Conservation (phyloP, 2,797 vertebrate genomes). For the Epinephelus awoara region DNA sequence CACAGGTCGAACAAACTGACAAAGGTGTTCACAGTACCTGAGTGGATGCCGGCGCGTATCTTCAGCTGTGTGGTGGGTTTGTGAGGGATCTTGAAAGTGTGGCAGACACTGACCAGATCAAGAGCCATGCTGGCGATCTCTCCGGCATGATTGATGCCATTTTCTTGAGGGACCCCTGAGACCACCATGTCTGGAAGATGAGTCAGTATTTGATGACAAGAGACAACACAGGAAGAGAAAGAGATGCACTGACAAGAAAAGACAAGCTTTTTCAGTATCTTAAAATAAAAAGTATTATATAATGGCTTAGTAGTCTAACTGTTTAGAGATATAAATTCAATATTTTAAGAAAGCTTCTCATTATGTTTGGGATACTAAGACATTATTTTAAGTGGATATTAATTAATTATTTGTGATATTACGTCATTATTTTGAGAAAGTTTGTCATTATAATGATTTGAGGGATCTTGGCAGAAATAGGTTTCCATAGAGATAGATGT, state of each 20-base stretch:
- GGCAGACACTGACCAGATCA: slow-evolving; percentile 83
- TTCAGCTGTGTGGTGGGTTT: slow-evolving; percentile 86
- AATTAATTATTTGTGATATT: too few relatives aligned
- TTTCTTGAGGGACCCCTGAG: slow-evolving; percentile 87
- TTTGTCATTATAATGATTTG: too few relatives aligned
- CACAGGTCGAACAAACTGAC: neutral
- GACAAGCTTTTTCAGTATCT: neutral
- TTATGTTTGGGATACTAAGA: too few relatives aligned
- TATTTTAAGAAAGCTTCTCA: too few relatives aligned
- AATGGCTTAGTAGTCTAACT: too few relatives aligned
- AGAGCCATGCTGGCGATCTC: slow-evolving; percentile 89
- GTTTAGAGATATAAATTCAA: too few relatives aligned
- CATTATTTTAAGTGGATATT: too few relatives aligned
- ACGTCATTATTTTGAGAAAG: too few relatives aligned
- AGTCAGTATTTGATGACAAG: slow-evolving; percentile 25
- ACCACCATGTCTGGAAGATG: slow-evolving; percentile 87
- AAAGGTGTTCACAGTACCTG: slow-evolving; percentile 71
- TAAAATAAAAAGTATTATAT: too few relatives aligned
- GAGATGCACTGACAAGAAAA: neutral
- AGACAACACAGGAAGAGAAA: slow-evolving; percentile 12
- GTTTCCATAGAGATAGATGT: too few relatives aligned
- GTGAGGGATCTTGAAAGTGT: slow-evolving; percentile 87
- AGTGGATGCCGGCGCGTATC: slow-evolving; percentile 86
- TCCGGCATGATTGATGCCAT: slow-evolving; percentile 85
- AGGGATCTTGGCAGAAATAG: too few relatives aligned